Evolutionary conservation across 2,797 vertebrate species (phyloP).

Genomic region (Semotilus atromaculatus): DNA sequence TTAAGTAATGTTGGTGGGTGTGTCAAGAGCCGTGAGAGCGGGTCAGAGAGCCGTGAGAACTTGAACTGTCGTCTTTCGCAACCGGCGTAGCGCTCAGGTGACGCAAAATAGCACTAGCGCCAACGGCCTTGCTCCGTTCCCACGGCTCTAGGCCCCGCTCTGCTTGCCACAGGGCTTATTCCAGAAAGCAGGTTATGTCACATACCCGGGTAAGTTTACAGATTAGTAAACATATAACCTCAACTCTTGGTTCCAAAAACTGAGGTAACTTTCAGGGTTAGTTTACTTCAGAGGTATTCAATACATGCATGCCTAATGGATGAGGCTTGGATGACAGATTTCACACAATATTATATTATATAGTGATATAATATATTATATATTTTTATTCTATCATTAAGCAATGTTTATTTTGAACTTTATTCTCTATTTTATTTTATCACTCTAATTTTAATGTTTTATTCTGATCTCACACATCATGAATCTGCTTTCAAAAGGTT

Average conservation of each 20-base stretch:
- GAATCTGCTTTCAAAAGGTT: background rate
- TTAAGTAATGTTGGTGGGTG: background rate
- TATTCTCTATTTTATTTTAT: background rate
- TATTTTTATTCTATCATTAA: background rate
- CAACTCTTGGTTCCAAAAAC: background rate
- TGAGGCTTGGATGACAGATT: background rate
- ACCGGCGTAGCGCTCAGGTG: background rate
- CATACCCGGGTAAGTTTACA: background rate
- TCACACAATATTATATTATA: background rate
- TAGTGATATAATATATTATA: background rate
- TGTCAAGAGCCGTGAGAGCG: background rate
- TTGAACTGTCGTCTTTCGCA: no score
- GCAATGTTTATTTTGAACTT: background rate
- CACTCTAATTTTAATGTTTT: background rate
- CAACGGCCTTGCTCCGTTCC: background rate
- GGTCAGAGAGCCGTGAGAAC: background rate
- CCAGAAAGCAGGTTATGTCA: slow-evolving; percentile 24
- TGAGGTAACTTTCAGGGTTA: background rate
- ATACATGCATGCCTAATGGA: background rate
- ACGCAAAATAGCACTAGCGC: no score
- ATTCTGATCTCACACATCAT: background rate
- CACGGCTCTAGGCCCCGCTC: background rate
- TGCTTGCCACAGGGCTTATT: background rate
- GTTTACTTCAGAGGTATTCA: background rate
- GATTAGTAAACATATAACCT: background rate